Base-by-base conservation (phyloP, 2,113 vertebrate genomes). In the Pristiophorus japonicus region DNA sequence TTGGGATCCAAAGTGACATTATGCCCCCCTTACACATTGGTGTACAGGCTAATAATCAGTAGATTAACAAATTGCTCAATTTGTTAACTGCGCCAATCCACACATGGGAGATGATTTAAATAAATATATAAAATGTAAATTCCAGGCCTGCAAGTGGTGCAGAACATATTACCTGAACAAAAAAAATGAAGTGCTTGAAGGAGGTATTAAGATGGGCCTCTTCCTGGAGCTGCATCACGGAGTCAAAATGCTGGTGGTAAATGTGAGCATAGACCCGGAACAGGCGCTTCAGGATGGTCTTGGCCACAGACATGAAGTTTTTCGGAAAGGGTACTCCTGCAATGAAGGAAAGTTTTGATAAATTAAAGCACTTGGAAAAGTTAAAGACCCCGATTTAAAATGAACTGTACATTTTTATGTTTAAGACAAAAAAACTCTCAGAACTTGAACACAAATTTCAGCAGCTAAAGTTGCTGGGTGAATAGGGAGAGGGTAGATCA, bases 121-220 rank as follows among this genome's bases (percentile, higher is more conserved):
- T 22, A n/a, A 0, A 70, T 8, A 8, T 70, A 59, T 70, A 42
- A 81, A 42, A 81, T 45, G 16, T 16, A 42, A 81, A 81, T 81
- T 81, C 4, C 16, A 6, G 38, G 6, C 5, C 88, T 24, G 30
- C 1, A 63, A 42, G 22, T 38, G 2, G 55, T 10, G 73, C 24
- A 42, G 73, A 38, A 62, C 27, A n/a, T 84, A 97, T 96, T 75
- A 99, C 99, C 98, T 99, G 99, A 97, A 99, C 98, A 6, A 99
- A 99, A 97, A 99, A 99, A 97, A 99, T 99, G 97, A 99, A 99
- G 97, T 99, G 99, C 97, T 99, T 99, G 97, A 99, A 99, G 97
- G 99, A 99, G 96, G 99, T 99, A 98, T 99, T 99, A 97, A 99
- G 98, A 96, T 99, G 99, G 65, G 99, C 99, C 97, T 99, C 99